Conservation (phyloP, 2,888 invertebrate genomes). For the Eupsilia transversa region DNA sequence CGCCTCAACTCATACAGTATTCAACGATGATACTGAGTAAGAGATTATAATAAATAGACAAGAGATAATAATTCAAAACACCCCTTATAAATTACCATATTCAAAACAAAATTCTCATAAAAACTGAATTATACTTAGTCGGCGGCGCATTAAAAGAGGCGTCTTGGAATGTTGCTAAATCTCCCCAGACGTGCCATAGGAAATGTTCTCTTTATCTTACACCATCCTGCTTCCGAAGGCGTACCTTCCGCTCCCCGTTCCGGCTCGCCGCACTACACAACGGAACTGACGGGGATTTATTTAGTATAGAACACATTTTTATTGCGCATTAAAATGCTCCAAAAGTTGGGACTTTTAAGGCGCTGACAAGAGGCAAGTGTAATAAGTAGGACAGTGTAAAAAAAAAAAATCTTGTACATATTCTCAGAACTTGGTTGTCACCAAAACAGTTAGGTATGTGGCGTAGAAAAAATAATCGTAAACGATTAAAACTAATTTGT, state of each 20-base stretch:
- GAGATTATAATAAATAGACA: no score
- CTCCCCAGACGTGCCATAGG: conserved; percentile 88
- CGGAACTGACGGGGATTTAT: conserved; percentile 86
- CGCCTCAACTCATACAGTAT: not conserved
- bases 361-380: no score
- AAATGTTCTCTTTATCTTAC: conserved; percentile 90
- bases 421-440: no score
- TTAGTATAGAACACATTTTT: conserved; percentile 81
- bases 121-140: conserved; percentile 75
- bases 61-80: not conserved
- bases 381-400: no score
- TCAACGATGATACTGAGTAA: not conserved
- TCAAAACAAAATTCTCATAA: conserved; percentile 54
- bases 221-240: conserved; percentile 88
- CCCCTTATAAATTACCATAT: conserved; percentile 39
- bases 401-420: no score
- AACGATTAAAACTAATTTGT: no score
- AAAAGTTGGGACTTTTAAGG: conserved; percentile 23
- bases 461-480: no score
- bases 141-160: conserved; percentile 76
- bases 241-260: conserved; percentile 85
- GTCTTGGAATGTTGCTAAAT: conserved; percentile 87
- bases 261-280: conserved; percentile 83
- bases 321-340: conserved; percentile 61
- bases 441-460: no score